These are phyloP conservation scores for Volucella bombylans DNA, from an alignment of 2,888 invertebrate genomes.

Conservation along the genomic window DNA sequence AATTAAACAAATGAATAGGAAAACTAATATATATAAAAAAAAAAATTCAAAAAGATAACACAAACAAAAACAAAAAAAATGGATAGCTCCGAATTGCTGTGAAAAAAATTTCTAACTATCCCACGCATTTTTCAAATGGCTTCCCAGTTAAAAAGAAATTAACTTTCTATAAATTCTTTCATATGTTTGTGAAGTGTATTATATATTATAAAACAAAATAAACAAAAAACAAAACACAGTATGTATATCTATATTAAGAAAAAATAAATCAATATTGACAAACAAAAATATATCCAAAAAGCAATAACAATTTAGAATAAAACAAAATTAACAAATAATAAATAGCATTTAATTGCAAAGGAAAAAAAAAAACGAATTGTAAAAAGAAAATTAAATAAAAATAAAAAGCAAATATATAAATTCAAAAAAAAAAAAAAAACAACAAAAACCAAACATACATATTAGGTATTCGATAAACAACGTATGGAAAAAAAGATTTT, in stretches of 20 bases:
- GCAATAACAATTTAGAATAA: slow-evolving; percentile 70
- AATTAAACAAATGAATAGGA: slow-evolving; percentile 18
- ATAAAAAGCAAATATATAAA: slow-evolving; percentile 57
- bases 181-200: slow-evolving; percentile 38
- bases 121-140: slow-evolving; percentile 29
- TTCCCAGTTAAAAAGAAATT: slow-evolving; percentile 27
- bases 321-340: slow-evolving; percentile 37
- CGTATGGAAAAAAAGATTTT: slow-evolving; percentile 25
- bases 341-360: slow-evolving; percentile 44
- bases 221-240: slow-evolving; percentile 14
- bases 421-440: slow-evolving; percentile 6
- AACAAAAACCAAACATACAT: slow-evolving; percentile 3
- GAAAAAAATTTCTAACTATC: slow-evolving; percentile 1
- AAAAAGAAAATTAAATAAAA: slow-evolving; percentile 59
- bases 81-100: slow-evolving; percentile 25
- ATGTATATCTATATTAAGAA: slow-evolving; percentile 55
- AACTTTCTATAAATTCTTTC: slow-evolving; percentile 39
- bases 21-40: not conserved
- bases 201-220: slow-evolving; percentile 47
- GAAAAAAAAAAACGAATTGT: slow-evolving; percentile 49
- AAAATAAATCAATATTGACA: slow-evolving; percentile 48
- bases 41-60: not conserved
- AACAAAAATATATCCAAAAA: slow-evolving; percentile 67
- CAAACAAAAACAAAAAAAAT: slow-evolving; percentile 10
- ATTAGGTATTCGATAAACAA: slow-evolving; percentile 42